Percentiles rank a stretch among this genome's conserved stretches.
These are phyloP conservation scores for Aramus guarauna DNA, from an alignment of 2,113 vertebrate species.

Conservation along the genomic window DNA sequence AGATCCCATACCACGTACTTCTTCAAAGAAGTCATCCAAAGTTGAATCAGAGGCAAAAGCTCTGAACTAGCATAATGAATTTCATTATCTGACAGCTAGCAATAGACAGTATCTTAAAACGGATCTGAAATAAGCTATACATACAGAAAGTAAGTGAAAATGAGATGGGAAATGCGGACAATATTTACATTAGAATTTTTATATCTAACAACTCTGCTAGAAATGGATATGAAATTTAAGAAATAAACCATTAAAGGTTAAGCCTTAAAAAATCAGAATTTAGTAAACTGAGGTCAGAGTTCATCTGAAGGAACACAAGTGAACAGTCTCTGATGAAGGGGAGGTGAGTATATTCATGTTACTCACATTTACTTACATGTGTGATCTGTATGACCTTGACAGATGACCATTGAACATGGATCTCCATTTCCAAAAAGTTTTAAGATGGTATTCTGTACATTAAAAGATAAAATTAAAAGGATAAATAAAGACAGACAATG, in stretches of 20 bases:
- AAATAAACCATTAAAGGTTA: neutral
- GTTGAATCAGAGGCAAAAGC: neutral
- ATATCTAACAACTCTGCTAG: neutral
- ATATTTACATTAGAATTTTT: neutral
- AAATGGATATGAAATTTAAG: neutral
- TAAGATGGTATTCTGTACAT: neutral
- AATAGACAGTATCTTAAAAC: neutral
- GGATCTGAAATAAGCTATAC: neutral
- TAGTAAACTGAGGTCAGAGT: accelerated
- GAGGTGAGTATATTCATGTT: neutral
- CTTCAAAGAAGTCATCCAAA: neutral
- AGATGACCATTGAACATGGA: neutral
- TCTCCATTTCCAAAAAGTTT: neutral
- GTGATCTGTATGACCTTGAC: neutral
- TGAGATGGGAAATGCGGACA: neutral
- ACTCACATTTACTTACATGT: neutral
- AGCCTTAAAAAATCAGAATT: neutral
- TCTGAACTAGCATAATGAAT: neutral
- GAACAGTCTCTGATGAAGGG: neutral
- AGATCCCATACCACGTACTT: neutral
- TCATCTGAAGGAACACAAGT: neutral
- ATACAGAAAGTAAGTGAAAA: neutral
- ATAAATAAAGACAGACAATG: neutral
- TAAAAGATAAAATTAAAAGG: neutral
- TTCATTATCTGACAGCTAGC: neutral